phyloP scores from a whole-genome alignment of 2,888 invertebrate species.

The Macrosiphum euphorbiae region DNA sequence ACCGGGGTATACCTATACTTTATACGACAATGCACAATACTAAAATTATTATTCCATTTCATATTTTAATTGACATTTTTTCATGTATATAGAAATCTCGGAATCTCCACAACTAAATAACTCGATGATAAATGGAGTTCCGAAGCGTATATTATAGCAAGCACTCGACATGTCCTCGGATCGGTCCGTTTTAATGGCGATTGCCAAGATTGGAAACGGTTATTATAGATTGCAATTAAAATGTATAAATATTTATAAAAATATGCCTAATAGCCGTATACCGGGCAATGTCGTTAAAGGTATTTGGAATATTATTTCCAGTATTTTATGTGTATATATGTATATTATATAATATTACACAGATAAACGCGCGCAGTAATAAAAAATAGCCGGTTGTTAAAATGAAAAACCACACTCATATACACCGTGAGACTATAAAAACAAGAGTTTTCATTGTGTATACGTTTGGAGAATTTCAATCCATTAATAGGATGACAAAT shows the following conservation, averaged over 20 bases:
- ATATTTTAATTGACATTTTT: not conserved
- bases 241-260: not conserved
- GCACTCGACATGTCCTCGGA: not conserved
- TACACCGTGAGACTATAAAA: constrained; percentile 20
- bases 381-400: constrained; percentile 26
- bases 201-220: not conserved
- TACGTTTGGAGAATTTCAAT: constrained; percentile 32
- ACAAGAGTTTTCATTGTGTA: constrained; percentile 5
- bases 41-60: not conserved
- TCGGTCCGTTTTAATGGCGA: not conserved
- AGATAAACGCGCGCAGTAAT: not conserved
- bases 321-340: constrained; percentile 12
- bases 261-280: not conserved
- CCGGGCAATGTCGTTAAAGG: not conserved
- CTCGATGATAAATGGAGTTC: not conserved
- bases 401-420: constrained; percentile 21
- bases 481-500: constrained; percentile 30
- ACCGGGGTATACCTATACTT: too few relatives aligned
- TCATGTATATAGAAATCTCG: not conserved
- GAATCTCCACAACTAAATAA: not conserved
- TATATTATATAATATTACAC: not conserved
- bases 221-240: constrained; percentile 20
- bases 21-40: not conserved
- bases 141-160: not conserved
- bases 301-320: constrained; percentile 8